These are phyloP conservation scores for Mormyrus lacerda DNA, from an alignment of 2,113 vertebrate species.

Conservation along the genomic window DNA sequence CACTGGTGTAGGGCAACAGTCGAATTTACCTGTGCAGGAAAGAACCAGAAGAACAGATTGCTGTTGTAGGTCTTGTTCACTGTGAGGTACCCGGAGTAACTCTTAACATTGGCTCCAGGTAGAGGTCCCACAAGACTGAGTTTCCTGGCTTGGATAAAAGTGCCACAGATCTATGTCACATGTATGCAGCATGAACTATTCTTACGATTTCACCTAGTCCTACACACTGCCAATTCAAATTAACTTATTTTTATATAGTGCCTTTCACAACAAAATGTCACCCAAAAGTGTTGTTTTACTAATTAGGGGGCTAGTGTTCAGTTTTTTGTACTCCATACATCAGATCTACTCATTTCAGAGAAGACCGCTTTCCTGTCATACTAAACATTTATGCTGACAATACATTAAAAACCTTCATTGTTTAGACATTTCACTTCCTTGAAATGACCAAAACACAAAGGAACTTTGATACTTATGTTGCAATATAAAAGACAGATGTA, in stretches of 20 bases:
- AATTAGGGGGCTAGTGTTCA: background rate
- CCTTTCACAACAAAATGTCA: no score
- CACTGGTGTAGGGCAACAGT: background rate
- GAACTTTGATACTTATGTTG: background rate
- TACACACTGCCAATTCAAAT: background rate
- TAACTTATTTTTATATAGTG: background rate
- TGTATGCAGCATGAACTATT: background rate
- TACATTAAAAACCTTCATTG: background rate
- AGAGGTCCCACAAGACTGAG: conserved; percentile 62
- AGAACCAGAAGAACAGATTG: conserved; percentile 82
- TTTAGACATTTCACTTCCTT: background rate
- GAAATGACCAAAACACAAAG: background rate
- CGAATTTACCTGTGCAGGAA: conserved; percentile 66
- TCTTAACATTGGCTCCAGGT: conserved; percentile 60
- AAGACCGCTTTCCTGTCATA: background rate
- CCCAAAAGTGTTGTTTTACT: background rate
- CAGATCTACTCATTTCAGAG: background rate
- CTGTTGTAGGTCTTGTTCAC: conserved; percentile 74
- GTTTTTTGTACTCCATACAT: background rate
- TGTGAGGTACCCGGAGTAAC: conserved; percentile 69
- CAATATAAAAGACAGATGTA: background rate
- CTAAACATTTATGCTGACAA: background rate
- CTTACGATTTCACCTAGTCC: background rate
- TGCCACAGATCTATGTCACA: background rate
- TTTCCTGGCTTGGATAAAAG: conserved; percentile 50